Conservation (phyloP, 2,888 invertebrate species). For the Uloborus plumipes region DNA sequence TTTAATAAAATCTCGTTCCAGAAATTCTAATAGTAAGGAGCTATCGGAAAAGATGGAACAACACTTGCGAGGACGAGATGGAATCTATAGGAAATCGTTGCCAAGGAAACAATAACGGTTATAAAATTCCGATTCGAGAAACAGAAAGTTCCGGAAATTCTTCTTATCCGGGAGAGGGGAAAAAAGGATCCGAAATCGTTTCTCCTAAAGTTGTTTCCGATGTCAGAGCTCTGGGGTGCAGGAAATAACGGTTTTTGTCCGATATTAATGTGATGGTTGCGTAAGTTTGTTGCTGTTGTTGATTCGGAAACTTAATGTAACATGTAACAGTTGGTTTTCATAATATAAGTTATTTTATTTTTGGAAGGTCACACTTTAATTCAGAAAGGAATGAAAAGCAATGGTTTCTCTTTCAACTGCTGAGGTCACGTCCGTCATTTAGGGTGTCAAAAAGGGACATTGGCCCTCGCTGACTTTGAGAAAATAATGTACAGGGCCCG, state of each 20-base stretch:
- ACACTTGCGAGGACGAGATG: constrained; percentile 3
- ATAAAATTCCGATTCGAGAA: constrained; percentile 56
- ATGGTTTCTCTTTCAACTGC: no score
- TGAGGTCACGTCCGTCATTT: no score
- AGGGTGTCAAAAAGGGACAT: no score
- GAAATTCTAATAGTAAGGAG: background rate
- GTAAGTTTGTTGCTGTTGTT: background rate
- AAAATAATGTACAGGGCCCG: no score
- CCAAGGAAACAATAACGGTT: constrained; percentile 59
- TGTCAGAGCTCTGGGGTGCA: constrained; percentile 34
- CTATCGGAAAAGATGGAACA: constrained; percentile 12
- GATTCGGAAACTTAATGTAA: background rate
- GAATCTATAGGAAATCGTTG: constrained; percentile 57
- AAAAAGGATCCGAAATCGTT: constrained; percentile 48
- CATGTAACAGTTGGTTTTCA: no score
- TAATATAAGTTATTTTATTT: no score
- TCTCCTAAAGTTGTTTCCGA: constrained; percentile 57
- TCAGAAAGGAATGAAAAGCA: no score
- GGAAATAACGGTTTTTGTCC: constrained; percentile 49
- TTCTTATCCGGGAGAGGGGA: constrained; percentile 30
- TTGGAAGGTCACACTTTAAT: no score
- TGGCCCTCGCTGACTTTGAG: no score
- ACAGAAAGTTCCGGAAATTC: constrained; percentile 43
- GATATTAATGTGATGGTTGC: constrained; percentile 34
- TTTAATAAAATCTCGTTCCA: constrained; percentile 36